phyloP scores from a whole-genome alignment of 2,888 invertebrate species.

The Leucophora obtusa region DNA sequence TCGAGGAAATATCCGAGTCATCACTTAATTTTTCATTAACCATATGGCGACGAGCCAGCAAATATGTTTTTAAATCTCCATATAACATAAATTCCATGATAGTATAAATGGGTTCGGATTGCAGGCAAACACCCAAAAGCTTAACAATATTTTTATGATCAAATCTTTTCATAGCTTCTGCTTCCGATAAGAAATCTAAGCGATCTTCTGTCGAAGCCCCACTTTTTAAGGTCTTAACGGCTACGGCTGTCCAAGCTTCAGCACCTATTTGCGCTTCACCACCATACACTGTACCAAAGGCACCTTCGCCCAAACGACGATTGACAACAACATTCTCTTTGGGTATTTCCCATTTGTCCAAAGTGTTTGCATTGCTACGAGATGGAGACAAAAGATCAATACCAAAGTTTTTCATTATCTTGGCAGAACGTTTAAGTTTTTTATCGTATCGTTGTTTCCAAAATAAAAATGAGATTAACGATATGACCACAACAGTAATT shows the following conservation, averaged over 20 bases:
- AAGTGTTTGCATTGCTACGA: slow-evolving; percentile 79
- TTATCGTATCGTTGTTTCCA: slow-evolving; percentile 85
- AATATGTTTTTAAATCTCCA: slow-evolving; percentile 93
- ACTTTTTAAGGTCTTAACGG: slow-evolving; percentile 92
- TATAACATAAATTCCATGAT: slow-evolving; percentile 97
- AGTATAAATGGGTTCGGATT: slow-evolving; percentile 91
- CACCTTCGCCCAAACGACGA: slow-evolving; percentile 91
- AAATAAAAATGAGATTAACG: slow-evolving; percentile 82
- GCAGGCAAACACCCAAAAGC: slow-evolving; percentile 91
- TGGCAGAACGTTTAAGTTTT: slow-evolving; percentile 83
- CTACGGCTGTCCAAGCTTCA: slow-evolving; percentile 89
- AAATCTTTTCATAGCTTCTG: slow-evolving; percentile 96
- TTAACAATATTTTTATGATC: slow-evolving; percentile 93
- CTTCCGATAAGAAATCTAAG: slow-evolving; percentile 93
- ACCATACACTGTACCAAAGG: slow-evolving; percentile 92
- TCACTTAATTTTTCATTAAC: slow-evolving; percentile 83
- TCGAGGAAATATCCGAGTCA: slow-evolving; percentile 87
- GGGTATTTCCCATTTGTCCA: slow-evolving; percentile 93
- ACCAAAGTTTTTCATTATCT: slow-evolving; percentile 86
- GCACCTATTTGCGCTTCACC: slow-evolving; percentile 87
- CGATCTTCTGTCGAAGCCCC: slow-evolving; percentile 91
- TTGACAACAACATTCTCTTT: slow-evolving; percentile 91
- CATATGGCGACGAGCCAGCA: slow-evolving; percentile 90
- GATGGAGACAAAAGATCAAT: slow-evolving; percentile 81
- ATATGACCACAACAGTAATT: slow-evolving; percentile 72